These are phyloP conservation scores for Wiebesia pumilae DNA, from an alignment of 1,140 invertebrate species.

Conservation along the genomic window DNA sequence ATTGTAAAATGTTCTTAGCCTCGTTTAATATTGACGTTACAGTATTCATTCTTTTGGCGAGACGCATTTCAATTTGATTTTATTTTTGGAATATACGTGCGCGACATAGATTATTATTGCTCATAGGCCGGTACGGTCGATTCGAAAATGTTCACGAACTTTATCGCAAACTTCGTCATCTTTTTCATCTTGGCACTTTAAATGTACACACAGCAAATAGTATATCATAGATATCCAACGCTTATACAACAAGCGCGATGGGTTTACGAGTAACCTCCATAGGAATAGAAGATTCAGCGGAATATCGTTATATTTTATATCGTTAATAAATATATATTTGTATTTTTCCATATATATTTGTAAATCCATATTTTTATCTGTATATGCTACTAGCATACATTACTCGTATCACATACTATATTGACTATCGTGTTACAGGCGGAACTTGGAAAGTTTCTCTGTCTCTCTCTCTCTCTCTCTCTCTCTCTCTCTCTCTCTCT, in stretches of 20 bases:
- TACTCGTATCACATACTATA: conserved; percentile 75
- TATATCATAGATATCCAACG: conserved; percentile 35
- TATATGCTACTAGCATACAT: conserved; percentile 70
- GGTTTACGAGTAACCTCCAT: conserved; percentile 35
- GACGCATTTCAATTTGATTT: conserved; percentile 18
- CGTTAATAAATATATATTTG: conserved; percentile 52
- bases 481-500: conserved; percentile 1
- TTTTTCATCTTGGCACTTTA: conserved; percentile 46
- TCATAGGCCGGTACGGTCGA: not conserved
- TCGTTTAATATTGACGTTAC: conserved; percentile 52
- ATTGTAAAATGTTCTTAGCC: conserved; percentile 44
- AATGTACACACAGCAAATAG: conserved; percentile 38
- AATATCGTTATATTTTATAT: conserved; percentile 54
- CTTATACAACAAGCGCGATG: conserved; percentile 47
- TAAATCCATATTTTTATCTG: conserved; percentile 66
- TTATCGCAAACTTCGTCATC: not conserved
- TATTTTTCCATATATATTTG: conserved; percentile 64
- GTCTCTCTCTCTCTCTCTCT: not conserved
- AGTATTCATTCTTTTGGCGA: conserved; percentile 13
- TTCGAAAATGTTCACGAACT: not conserved
- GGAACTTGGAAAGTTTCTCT: conserved; percentile 63
- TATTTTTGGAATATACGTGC: not conserved
- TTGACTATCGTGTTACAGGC: conserved; percentile 73
- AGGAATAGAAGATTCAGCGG: conserved; percentile 60
- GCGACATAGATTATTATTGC: conserved; percentile 32